Evolutionary conservation across 2,113 vertebrate species (phyloP).

Genomic region (Myiagra hebetior): DNA sequence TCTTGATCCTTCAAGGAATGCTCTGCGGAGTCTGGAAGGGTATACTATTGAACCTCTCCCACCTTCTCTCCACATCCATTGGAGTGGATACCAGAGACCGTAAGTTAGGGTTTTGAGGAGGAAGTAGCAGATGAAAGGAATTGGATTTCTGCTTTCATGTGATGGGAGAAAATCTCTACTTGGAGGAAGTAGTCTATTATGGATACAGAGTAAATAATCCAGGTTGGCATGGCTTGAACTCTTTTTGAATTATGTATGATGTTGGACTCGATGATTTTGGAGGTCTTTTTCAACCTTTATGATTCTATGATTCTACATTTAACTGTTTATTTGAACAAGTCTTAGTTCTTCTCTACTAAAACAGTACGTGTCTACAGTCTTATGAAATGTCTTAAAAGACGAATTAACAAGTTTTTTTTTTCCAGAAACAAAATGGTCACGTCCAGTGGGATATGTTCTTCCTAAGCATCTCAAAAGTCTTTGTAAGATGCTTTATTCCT

Average conservation of each 20-base stretch:
- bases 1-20: neutral
- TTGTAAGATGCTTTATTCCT: constrained; percentile 67
- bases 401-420: neutral
- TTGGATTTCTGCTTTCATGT: neutral
- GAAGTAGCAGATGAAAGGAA: neutral
- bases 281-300: neutral
- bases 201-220: neutral
- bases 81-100: neutral
- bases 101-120: neutral
- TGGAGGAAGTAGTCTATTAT: neutral
- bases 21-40: neutral
- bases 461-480: constrained; percentile 42
- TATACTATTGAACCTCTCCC: neutral
- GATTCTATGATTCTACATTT: neutral
- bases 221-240: neutral
- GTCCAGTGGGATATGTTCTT: constrained; percentile 33
- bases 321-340: neutral
- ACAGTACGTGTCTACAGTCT: neutral
- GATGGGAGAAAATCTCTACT: neutral
- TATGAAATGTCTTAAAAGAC: neutral
- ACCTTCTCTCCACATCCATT: neutral
- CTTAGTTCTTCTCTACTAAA: neutral
- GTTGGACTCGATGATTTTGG: accelerated
- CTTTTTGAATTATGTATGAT: neutral
- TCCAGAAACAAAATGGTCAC: neutral